Conservation (phyloP, 92 coral and sea anemone species). For the Palythoa caribaeorum region DNA sequence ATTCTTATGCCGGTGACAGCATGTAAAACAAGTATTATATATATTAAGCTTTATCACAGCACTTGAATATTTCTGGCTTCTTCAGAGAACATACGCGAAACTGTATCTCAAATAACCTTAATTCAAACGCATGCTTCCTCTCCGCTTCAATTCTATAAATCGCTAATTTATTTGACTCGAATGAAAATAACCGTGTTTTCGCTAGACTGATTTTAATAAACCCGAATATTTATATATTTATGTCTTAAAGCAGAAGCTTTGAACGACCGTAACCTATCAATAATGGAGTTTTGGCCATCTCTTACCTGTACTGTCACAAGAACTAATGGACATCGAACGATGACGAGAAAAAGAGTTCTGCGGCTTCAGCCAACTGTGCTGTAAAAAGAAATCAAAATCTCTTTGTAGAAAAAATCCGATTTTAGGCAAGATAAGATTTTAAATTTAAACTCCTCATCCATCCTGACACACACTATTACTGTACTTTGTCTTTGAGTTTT, state of each 20-base stretch:
- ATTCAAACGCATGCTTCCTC: constrained; percentile 1
- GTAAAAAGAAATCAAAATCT: constrained; percentile 45
- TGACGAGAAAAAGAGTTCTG: constrained; percentile 72
- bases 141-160: background rate
- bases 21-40: background rate
- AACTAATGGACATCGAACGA: constrained; percentile 85
- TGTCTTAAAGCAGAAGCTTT: background rate
- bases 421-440: background rate
- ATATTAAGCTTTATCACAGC: background rate
- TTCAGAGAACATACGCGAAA: background rate
- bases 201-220: background rate
- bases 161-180: background rate
- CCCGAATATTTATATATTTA: background rate
- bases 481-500: background rate
- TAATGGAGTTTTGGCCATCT: background rate
- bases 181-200: background rate
- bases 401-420: constrained; percentile 13
- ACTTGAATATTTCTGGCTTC: background rate
- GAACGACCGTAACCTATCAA: background rate
- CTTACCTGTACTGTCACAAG: constrained; percentile 91
- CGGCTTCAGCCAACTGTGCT: constrained; percentile 80
- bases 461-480: background rate
- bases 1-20: background rate
- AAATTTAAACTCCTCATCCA: background rate
- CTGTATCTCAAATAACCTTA: background rate